Evolutionary conservation across 2,888 invertebrate genomes (phyloP), one percentile per base, ranked within the genome.

Genomic region (Poecilobothrus nobilitatus): DNA sequence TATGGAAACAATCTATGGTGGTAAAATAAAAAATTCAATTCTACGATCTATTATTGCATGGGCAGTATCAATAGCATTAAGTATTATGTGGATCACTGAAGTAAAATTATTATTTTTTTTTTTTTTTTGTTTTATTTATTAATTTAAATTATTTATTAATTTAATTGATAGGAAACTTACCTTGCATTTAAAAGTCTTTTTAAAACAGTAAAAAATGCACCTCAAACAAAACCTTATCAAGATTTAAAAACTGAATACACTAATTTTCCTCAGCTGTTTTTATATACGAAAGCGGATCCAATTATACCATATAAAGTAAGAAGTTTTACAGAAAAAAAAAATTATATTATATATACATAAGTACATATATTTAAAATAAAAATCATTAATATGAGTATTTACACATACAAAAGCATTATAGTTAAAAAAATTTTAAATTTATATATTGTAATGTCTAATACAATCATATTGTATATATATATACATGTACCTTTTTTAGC

Each of bases 271-370:
- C 90, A 91, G 77, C 80, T 90, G 72, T 91, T 89, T 79, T 84
- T 92, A 65, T 91, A 89, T 76, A 91, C 91, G 0, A 87, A 87
- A 74, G 84, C 84, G 3, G 91, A 91, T 78, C 84, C 86, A 68
- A 82, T 91, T 63, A 88, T 91, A 74, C 85, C 86, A 1, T 84
- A 86, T 72, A 79, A 83, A 74, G 87, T 87, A 77, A 81, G 78
- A 77, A 62, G 20, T 63, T 21, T 12, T 27, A 37, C 63, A 12
- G n/a, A 41, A 66, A 8, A 53, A 34, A 2, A 4, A 27, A 27
- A 27, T 27, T 27, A 27, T 27, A 27, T 4, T 27, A 27, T 27
- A 5, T 4, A 27, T 27, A 5, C 27, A 27, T 27, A 27, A 27
- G 2, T 27, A 27, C 5, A 27, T 27, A 27, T 27, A 27, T 27